Conservation (phyloP, 2,888 invertebrate genomes). For the Oxytorus armatus region DNA sequence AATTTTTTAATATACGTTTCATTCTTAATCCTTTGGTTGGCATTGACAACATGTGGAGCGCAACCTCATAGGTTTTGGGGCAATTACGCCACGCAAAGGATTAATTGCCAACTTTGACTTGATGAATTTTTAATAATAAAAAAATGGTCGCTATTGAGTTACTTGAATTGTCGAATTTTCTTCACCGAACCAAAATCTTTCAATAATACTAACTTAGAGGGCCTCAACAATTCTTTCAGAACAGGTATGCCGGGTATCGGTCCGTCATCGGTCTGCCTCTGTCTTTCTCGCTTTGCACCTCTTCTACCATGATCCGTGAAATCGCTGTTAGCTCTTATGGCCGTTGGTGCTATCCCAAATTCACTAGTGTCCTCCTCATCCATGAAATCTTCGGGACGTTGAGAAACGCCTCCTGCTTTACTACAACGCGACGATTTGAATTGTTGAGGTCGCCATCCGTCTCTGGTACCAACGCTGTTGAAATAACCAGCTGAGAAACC, state of each 20-base stretch:
- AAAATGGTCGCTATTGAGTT: neutral
- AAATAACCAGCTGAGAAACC: slow-evolving; percentile 99
- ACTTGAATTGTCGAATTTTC: neutral
- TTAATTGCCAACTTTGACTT: too few species aligned
- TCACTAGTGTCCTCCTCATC: slow-evolving; percentile 98
- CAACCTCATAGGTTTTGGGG: too few species aligned
- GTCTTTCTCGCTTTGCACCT: slow-evolving; percentile 82
- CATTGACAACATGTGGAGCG: too few species aligned
- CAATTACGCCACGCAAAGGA: too few species aligned
- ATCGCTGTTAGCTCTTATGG: slow-evolving; percentile 91
- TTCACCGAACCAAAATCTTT: neutral
- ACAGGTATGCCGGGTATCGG: slow-evolving; percentile 86
- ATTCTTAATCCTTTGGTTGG: too few species aligned
- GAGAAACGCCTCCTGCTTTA: slow-evolving; percentile 86
- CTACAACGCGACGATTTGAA: slow-evolving; percentile 95
- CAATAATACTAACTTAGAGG: slow-evolving; percentile 84
- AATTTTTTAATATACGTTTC: too few species aligned
- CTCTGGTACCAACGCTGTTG: slow-evolving; percentile 97
- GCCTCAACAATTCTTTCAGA: slow-evolving; percentile 86
- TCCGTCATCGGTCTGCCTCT: slow-evolving; percentile 74
- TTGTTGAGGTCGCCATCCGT: slow-evolving; percentile 96
- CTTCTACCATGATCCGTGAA: slow-evolving; percentile 86
- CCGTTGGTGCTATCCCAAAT: slow-evolving; percentile 97
- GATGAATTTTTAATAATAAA: too few species aligned
- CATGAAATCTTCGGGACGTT: slow-evolving; percentile 97